Conservation (phyloP, 2,797 vertebrate genomes). For the Falco berigora region DNA sequence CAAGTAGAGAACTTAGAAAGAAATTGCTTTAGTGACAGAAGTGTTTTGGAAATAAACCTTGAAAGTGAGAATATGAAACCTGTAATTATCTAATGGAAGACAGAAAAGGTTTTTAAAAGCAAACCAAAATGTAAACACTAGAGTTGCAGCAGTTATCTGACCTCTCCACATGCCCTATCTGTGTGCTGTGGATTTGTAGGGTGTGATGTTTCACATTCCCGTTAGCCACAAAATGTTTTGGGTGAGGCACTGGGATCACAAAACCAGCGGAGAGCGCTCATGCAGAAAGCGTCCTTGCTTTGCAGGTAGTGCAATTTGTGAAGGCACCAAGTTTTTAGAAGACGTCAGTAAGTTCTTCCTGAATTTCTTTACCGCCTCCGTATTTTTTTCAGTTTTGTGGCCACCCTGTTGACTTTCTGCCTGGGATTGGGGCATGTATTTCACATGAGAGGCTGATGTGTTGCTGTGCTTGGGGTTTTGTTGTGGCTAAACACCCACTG, state of each 20-base stretch:
- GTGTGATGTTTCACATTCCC: not conserved
- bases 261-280: not conserved
- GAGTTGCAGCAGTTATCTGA: not conserved
- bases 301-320: not conserved
- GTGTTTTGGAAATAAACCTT: conserved; percentile 42
- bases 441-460: fast-evolving
- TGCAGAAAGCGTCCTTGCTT: not conserved
- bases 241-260: not conserved
- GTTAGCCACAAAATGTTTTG: not conserved
- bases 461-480: not conserved
- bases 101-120: not conserved
- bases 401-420: not conserved
- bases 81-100: conserved; percentile 27
- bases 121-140: not conserved
- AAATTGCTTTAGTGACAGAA: conserved; percentile 24
- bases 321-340: not conserved
- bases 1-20: not conserved
- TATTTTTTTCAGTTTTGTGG: not conserved
- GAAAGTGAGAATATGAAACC: conserved; percentile 5
- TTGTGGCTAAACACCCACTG: not conserved
- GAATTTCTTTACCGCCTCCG: not conserved
- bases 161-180: not conserved
- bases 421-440: not conserved
- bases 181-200: fast-evolving
- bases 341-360: not conserved